phyloP scores from a whole-genome alignment of 1,140 invertebrate genomes.

The Venustaconcha ellipsiformis region DNA sequence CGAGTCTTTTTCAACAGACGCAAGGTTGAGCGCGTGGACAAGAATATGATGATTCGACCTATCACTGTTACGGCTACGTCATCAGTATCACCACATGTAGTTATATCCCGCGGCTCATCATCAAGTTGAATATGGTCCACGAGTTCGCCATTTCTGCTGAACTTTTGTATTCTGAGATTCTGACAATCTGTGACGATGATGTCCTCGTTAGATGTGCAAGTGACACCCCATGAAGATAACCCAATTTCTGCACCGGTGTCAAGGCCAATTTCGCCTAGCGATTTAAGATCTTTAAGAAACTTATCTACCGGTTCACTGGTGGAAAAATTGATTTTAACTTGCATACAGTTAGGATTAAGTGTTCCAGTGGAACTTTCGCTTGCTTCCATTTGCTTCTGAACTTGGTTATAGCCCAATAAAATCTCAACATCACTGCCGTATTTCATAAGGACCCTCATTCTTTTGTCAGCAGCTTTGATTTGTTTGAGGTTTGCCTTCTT shows the following conservation, averaged over 20 bases:
- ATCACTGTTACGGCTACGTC: conserved; percentile 57
- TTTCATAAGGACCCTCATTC: conserved; percentile 48
- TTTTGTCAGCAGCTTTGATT: conserved; percentile 41
- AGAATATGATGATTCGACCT: conserved; percentile 50
- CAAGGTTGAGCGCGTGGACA: conserved; percentile 46
- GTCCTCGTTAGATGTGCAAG: conserved; percentile 53
- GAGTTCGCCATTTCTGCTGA: conserved; percentile 54
- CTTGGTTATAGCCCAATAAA: conserved; percentile 48
- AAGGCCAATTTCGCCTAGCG: conserved; percentile 46
- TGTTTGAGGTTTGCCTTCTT: conserved; percentile 36
- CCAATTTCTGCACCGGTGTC: conserved; percentile 51
- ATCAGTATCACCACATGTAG: conserved; percentile 42
- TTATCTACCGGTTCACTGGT: conserved; percentile 38
- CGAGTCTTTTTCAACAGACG: conserved; percentile 44
- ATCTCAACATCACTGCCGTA: conserved; percentile 60
- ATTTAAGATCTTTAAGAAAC: conserved; percentile 44
- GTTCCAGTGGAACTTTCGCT: conserved; percentile 40
- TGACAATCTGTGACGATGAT: conserved; percentile 60
- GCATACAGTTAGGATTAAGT: conserved; percentile 35
- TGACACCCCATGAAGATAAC: conserved; percentile 54
- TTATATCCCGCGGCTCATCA: conserved; percentile 59
- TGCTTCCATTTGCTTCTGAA: conserved; percentile 39
- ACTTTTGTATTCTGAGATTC: conserved; percentile 58
- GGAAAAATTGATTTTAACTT: conserved; percentile 48
- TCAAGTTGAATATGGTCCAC: conserved; percentile 58